These are phyloP conservation scores for Garrulus glandarius DNA, from an alignment of 2,797 vertebrate species.

Conservation along the genomic window DNA sequence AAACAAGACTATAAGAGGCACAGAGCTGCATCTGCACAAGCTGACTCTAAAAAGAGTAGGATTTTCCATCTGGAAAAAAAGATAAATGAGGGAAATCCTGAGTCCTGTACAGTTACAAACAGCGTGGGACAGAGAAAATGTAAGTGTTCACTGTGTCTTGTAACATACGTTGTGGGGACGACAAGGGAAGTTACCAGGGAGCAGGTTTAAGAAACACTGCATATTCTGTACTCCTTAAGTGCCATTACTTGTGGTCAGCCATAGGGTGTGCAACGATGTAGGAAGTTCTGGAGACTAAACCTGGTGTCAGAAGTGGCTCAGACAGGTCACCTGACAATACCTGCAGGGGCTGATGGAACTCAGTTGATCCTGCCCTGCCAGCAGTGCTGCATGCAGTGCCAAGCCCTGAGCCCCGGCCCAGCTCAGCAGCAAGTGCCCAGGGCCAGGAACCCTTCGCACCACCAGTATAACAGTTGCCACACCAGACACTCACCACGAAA, in stretches of 20 bases:
- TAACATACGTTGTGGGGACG: background rate
- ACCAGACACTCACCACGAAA: slow-evolving; percentile 83
- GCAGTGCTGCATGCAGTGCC: accelerated
- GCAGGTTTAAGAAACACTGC: background rate
- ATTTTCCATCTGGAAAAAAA: background rate
- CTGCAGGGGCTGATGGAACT: background rate
- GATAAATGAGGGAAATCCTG: background rate
- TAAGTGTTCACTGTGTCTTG: background rate
- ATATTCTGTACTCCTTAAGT: background rate
- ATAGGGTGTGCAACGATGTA: background rate
- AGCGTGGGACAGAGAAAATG: background rate
- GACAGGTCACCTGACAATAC: background rate
- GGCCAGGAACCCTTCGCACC: background rate
- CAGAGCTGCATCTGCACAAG: background rate
- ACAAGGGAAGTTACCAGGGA: background rate
- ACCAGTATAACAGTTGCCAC: accelerated
- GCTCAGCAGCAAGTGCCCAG: background rate
- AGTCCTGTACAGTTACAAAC: background rate
- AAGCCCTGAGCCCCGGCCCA: accelerated
- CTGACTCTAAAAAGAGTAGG: background rate
- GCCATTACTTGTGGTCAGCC: background rate
- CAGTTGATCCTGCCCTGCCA: background rate
- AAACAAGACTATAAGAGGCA: background rate
- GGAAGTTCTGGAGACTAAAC: background rate
- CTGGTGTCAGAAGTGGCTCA: background rate